Evolutionary conservation across 2,113 vertebrate genomes (phyloP).

Genomic region (Mastomys coucha): DNA sequence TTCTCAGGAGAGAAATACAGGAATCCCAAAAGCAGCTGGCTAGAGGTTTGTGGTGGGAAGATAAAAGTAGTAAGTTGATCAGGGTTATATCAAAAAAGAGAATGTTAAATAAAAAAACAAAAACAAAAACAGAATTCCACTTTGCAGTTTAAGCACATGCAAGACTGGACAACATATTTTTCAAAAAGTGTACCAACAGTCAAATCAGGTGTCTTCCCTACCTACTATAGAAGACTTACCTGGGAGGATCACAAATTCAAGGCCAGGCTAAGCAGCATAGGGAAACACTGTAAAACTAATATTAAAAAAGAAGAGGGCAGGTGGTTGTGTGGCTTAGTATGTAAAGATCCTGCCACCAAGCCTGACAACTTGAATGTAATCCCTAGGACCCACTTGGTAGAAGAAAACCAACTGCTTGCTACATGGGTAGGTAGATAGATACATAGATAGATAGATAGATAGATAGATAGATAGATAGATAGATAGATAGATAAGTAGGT

Average conservation of each 20-base stretch:
- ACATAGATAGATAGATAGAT: too few species aligned
- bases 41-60: not conserved
- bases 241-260: not conserved
- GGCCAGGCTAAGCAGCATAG: not conserved
- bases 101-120: not conserved
- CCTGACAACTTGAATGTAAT: not conserved
- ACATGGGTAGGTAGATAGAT: not conserved
- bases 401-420: not conserved
- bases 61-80: not conserved
- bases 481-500: too few species aligned
- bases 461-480: too few species aligned
- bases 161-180: not conserved
- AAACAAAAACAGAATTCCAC: not conserved
- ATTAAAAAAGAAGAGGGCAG: not conserved
- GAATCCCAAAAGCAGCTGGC: not conserved
- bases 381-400: too few species aligned
- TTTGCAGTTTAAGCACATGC: not conserved
- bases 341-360: not conserved
- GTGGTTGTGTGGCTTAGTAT: not conserved
- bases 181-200: not conserved
- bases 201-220: not conserved
- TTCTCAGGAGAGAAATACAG: not conserved
- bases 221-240: not conserved
- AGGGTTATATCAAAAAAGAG: slow-evolving; percentile 4
- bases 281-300: not conserved